phyloP scores from a whole-genome alignment of 2,113 vertebrate species.

The Plestiodon gilberti region DNA sequence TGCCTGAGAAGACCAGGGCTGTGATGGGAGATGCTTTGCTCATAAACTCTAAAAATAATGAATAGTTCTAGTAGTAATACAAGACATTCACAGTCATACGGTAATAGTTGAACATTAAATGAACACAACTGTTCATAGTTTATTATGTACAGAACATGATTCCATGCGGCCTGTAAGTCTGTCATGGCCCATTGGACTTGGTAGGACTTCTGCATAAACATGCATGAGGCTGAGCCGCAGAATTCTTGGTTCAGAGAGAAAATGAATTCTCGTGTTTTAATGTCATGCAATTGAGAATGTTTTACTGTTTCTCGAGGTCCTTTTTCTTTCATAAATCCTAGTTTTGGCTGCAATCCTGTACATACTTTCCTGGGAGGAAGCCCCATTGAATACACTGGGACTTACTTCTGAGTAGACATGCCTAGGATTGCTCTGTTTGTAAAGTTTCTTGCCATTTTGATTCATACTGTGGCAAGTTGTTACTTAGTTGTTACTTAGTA shows the following conservation, averaged over 20 bases:
- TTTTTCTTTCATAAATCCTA: slow-evolving; percentile 41
- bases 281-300: slow-evolving; percentile 58
- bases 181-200: neutral
- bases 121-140: too few relatives aligned
- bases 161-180: neutral
- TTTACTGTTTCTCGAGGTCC: slow-evolving; percentile 54
- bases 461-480: slow-evolving; percentile 31
- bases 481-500: slow-evolving; percentile 25
- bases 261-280: slow-evolving; percentile 39
- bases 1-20: too few relatives aligned
- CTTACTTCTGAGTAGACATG: too few relatives aligned
- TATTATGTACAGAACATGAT: too few relatives aligned
- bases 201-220: neutral
- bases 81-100: too few relatives aligned
- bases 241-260: slow-evolving; percentile 59
- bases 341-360: too few relatives aligned
- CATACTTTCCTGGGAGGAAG: too few relatives aligned
- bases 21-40: too few relatives aligned
- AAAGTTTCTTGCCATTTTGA: neutral
- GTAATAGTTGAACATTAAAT: too few relatives aligned
- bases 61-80: too few relatives aligned
- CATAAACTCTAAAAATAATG: too few relatives aligned
- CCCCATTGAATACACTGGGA: too few relatives aligned
- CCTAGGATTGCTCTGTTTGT: neutral
- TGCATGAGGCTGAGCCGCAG: neutral